These are phyloP conservation scores for Sigmodon hispidus DNA, from an alignment of 2,113 vertebrate species.

Conservation along the genomic window DNA sequence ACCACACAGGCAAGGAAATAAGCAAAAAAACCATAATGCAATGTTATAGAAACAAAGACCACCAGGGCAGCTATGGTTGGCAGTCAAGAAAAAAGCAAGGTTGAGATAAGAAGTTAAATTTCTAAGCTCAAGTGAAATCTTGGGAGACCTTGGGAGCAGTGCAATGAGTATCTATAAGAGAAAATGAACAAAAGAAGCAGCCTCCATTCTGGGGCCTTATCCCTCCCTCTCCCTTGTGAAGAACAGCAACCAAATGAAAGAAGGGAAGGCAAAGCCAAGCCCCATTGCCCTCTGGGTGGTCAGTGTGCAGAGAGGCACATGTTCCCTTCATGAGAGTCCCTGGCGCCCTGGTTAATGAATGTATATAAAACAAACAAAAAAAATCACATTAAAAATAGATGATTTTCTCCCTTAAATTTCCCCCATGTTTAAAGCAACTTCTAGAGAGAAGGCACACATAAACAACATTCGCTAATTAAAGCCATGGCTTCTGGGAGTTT, in stretches of 20 bases:
- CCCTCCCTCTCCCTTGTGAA: not conserved
- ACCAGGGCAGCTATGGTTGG: not conserved
- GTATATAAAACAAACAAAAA: not conserved
- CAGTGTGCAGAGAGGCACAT: not conserved
- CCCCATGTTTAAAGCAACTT: constrained; percentile 42
- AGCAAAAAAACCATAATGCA: not conserved
- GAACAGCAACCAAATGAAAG: not conserved
- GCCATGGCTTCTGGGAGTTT: not conserved
- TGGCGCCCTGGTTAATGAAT: constrained; percentile 56
- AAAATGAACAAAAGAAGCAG: not conserved
- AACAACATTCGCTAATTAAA: not conserved
- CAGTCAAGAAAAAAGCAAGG: not conserved
- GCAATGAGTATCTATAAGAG: not conserved
- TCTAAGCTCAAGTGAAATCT: not conserved
- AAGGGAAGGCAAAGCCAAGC: not conserved
- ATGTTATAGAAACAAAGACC: not conserved
- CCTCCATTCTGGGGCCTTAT: not conserved
- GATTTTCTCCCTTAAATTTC: constrained; percentile 22
- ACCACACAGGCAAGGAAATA: not conserved
- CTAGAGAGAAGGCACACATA: not conserved
- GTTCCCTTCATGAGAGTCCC: not conserved
- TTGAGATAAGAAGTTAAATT: not conserved
- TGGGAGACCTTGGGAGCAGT: not conserved
- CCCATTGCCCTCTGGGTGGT: not conserved
- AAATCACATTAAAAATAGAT: not conserved